Conservation (phyloP, 2,113 vertebrate species). For the Corynorhinus townsendii region DNA sequence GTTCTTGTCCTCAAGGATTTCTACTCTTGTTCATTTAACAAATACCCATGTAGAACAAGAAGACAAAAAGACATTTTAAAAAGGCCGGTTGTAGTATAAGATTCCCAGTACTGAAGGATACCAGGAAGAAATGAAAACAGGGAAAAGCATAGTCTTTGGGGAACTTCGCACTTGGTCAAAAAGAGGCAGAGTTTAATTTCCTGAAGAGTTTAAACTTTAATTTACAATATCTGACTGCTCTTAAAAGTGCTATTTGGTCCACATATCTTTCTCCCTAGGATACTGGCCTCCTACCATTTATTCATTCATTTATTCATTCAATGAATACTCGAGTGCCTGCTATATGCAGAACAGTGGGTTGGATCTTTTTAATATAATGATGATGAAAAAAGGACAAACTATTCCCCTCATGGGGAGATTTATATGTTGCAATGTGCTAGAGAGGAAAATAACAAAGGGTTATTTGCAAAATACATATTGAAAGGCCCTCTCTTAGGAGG, state of each 20-base stretch:
- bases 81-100: not conserved
- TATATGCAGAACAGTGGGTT: not conserved
- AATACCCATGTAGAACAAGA: not conserved
- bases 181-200: not conserved
- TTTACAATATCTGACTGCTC: not conserved
- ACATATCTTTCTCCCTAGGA: not conserved
- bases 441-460: not conserved
- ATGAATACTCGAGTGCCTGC: not conserved
- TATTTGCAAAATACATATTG: not conserved
- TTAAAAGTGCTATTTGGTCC: not conserved
- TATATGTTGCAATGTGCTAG: not conserved
- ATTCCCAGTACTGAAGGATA: not conserved
- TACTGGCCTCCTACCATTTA: not conserved
- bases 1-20: not conserved
- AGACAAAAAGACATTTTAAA: not conserved
- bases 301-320: not conserved
- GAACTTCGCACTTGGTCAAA: not conserved
- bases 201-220: not conserved
- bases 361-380: not conserved
- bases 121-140: not conserved
- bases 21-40: not conserved
- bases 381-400: not conserved
- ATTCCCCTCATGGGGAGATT: not conserved
- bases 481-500: not conserved
- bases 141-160: not conserved